Percentiles rank a stretch among this genome's conserved stretches.
These are phyloP conservation scores for Sarotherodon lohbergeri DNA, from an alignment of 2,113 vertebrate species.

Conservation along the genomic window DNA sequence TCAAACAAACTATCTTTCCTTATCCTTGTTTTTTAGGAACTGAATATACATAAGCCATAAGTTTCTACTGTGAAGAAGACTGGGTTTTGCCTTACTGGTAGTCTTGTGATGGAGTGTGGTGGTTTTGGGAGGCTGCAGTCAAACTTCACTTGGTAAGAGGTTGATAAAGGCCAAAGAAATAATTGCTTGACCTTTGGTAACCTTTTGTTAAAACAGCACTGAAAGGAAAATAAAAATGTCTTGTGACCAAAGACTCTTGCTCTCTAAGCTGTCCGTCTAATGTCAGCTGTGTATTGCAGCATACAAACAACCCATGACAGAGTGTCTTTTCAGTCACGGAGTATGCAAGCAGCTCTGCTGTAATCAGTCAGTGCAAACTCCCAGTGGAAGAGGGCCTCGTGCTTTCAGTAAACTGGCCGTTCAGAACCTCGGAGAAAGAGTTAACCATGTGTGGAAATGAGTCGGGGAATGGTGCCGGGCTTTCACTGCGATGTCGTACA, in stretches of 20 bases:
- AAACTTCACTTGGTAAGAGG: background rate
- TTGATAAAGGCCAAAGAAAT: constrained; percentile 18
- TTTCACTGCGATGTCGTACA: constrained; percentile 42
- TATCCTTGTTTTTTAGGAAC: background rate
- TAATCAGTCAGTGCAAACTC: constrained; percentile 37
- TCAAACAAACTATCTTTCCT: background rate
- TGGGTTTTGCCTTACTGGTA: background rate
- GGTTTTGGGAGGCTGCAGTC: background rate
- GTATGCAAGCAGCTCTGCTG: constrained; percentile 5
- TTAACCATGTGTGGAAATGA: constrained; percentile 69
- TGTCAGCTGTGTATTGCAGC: background rate
- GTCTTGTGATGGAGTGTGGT: background rate
- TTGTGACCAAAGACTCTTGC: background rate
- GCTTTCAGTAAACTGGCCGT: constrained; percentile 35
- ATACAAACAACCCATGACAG: background rate
- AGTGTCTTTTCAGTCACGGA: background rate
- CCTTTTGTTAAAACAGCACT: background rate
- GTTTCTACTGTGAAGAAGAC: background rate
- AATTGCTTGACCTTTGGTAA: constrained; percentile 35
- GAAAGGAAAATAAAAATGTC: background rate
- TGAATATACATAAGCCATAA: background rate
- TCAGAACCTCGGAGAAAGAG: constrained; percentile 30
- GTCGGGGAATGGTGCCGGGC: constrained; percentile 25
- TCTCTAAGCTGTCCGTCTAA: background rate
- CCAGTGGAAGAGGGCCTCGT: constrained; percentile 5